These are phyloP conservation scores for Vanessa atalanta DNA, from an alignment of 1,140 invertebrate species.

Conservation along the genomic window DNA sequence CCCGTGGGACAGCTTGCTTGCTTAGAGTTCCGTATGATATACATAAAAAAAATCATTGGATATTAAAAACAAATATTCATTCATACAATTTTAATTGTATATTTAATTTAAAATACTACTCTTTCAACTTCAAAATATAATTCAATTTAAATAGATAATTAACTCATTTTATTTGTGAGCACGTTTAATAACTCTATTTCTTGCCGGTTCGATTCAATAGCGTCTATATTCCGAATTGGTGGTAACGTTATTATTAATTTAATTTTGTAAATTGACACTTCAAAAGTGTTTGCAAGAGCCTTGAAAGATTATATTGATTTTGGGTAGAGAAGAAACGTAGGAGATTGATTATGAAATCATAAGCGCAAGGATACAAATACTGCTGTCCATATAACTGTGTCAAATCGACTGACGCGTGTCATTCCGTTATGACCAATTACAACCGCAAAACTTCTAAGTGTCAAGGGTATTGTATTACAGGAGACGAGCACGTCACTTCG, in stretches of 20 bases:
- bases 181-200: too few relatives aligned
- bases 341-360: neutral
- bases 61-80: too few relatives aligned
- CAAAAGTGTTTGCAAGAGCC: too few relatives aligned
- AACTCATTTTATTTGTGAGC: too few relatives aligned
- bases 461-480: neutral
- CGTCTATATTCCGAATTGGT: too few relatives aligned
- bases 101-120: too few relatives aligned
- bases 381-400: neutral
- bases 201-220: too few relatives aligned
- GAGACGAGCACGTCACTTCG: neutral
- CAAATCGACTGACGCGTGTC: neutral
- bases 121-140: neutral
- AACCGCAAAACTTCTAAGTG: neutral
- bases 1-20: constrained; percentile 30
- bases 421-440: neutral
- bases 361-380: neutral
- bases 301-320: neutral
- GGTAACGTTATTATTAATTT: too few relatives aligned
- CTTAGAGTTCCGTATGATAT: constrained; percentile 11
- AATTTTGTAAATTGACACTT: too few relatives aligned
- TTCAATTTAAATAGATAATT: neutral
- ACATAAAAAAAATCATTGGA: neutral
- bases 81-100: too few relatives aligned
- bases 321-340: neutral